Conservation (phyloP, 2,113 vertebrate genomes). For the Gnathonemus longibarbis region DNA sequence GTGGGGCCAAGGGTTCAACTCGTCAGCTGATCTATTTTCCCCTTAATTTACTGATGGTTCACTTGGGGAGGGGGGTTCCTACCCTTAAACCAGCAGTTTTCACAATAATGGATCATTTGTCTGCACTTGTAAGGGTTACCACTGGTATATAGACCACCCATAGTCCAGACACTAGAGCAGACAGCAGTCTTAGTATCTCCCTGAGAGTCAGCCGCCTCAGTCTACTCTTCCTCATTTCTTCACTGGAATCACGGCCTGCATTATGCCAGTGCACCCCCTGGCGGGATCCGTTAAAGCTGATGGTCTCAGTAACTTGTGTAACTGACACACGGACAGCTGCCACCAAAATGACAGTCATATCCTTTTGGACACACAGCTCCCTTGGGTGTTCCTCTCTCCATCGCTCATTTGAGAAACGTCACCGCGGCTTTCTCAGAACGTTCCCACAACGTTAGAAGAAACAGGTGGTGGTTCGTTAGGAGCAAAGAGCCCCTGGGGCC, state of each 20-base stretch:
- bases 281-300: not conserved
- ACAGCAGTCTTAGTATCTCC: not conserved
- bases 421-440: not conserved
- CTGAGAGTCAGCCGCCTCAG: not conserved
- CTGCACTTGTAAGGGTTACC: not conserved
- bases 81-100: not conserved
- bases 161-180: not conserved
- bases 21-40: not conserved
- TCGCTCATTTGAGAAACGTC: not conserved
- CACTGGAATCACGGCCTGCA: not conserved
- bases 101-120: not conserved
- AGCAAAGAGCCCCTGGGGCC: not conserved
- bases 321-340: not conserved
- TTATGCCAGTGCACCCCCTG: not conserved
- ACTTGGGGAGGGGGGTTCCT: no score
- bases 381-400: not conserved
- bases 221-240: not conserved
- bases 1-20: not conserved
- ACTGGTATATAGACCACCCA: not conserved
- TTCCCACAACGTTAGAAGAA: not conserved
- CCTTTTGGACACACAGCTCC: not conserved
- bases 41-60: not conserved
- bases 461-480: not conserved
- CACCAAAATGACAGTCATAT: not conserved
- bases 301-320: not conserved